Base-by-base conservation (phyloP, 2,113 vertebrate species). In the Poeciliopsis occidentalis region DNA sequence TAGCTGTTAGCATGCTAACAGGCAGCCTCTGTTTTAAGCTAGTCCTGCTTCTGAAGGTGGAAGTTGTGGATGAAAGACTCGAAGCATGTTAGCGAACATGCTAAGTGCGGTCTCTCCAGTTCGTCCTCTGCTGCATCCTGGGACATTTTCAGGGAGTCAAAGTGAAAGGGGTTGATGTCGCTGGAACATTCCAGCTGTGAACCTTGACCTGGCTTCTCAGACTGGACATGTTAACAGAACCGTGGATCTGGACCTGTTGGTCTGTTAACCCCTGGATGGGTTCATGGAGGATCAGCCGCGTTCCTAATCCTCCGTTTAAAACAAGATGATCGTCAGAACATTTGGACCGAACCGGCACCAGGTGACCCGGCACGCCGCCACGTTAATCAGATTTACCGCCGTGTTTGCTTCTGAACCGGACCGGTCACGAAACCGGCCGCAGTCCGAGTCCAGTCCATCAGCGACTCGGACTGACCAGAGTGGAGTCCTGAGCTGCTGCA, bases 301-400 rank as follows among this genome's bases (percentile, higher is more conserved):
- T 32, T 75, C 61, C 70, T 85, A 83, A 85, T 82, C 81, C 68
- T 60, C 29, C 26, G 77, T 75, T 72, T 70, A 47, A 64, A 81
- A 47, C n/a, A 4, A 69, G 81, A 75, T 84, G 27, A 83, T 72
- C 12, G 0, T 39, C 51, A 78, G 73, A 24, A 24, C 51, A 78
- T 64, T 73, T 79, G 79, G 60, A 63, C 44, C 19, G 41, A 71
- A 76, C 77, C 44, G 30, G 31, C 39, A 37, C 10, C 3, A 67
- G 22, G 76, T 1, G 26, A 85, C 66, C 76, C 75, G 1, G 70
- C 15, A 47, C 15, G 17, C 44, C 4, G 44, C 44, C 39, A 17
- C 4, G 82, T 73, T 80, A 69, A 79, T 81, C 69, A 82, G 76
- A 64, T 3, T 86, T 66, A 75, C 44, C 0, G 31, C 57, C 1